phyloP scores from a whole-genome alignment of 2,113 vertebrate genomes.

The Terrapene triunguis region DNA sequence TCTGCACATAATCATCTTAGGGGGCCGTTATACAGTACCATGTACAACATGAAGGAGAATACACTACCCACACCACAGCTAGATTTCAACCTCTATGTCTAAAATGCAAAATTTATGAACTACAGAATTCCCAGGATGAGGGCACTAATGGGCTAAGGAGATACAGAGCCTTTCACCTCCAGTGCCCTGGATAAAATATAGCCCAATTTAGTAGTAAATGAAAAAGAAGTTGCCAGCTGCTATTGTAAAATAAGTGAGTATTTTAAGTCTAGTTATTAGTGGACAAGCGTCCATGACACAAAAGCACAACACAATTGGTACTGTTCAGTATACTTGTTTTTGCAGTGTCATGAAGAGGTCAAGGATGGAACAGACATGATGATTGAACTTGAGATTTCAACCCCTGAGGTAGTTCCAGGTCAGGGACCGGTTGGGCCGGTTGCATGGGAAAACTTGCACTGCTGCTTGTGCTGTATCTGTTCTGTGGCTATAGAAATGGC shows the following conservation, averaged over 20 bases:
- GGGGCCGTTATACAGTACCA: too few relatives aligned
- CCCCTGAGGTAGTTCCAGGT: not conserved
- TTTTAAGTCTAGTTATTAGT: constrained; percentile 44
- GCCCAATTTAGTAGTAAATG: constrained; percentile 25
- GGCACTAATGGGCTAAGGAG: not conserved
- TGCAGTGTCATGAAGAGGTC: not conserved
- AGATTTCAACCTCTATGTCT: not conserved
- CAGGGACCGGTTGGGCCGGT: not conserved
- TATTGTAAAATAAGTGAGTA: constrained; percentile 17
- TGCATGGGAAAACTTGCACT: not conserved
- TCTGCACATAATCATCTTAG: too few relatives aligned
- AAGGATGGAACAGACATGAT: not conserved
- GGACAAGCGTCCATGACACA: not conserved
- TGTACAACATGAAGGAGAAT: too few relatives aligned
- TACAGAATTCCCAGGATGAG: constrained; percentile 17
- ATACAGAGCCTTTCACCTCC: constrained; percentile 38
- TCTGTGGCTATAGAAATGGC: not conserved
- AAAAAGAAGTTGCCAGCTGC: constrained; percentile 51
- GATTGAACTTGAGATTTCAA: not conserved
- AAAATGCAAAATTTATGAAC: constrained; percentile 38
- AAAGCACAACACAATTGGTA: not conserved
- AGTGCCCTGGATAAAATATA: constrained; percentile 4
- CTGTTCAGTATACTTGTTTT: not conserved
- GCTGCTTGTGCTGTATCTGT: not conserved
- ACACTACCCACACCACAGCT: not conserved